Conservation (phyloP, 2,888 invertebrate species). For the Litoditis marina region DNA sequence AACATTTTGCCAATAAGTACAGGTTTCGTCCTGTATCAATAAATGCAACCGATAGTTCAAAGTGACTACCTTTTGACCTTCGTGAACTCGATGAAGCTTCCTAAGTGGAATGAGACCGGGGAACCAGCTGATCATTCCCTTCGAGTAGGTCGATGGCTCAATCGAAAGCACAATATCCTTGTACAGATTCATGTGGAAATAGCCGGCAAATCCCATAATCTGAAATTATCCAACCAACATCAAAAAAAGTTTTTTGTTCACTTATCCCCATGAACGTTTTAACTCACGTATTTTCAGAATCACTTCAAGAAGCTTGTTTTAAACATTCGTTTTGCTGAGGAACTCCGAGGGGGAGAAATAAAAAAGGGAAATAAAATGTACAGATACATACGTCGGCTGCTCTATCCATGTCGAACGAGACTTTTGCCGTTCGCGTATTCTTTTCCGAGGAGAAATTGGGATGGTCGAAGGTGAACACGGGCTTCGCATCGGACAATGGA, state of each 20-base stretch:
- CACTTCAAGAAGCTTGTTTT: too few species aligned
- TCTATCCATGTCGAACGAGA: slow-evolving; percentile 29
- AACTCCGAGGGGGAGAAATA: not conserved
- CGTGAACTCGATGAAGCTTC: slow-evolving; percentile 35
- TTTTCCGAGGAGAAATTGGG: slow-evolving; percentile 72
- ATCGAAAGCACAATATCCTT: slow-evolving; percentile 78
- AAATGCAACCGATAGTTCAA: too few species aligned
- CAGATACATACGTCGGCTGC: slow-evolving; percentile 27
- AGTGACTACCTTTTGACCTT: slow-evolving; percentile 29
- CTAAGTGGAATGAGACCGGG: slow-evolving; percentile 82
- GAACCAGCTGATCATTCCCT: slow-evolving; percentile 96
- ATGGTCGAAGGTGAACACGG: slow-evolving; percentile 82
- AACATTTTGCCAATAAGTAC: too few species aligned
- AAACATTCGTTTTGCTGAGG: not conserved
- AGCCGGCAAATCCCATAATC: slow-evolving; percentile 81
- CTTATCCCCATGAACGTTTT: too few species aligned
- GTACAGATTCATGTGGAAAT: slow-evolving; percentile 84
- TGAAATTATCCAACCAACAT: too few species aligned
- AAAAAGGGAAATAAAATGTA: not conserved
- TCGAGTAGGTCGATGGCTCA: slow-evolving; percentile 78
- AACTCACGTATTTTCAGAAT: too few species aligned
- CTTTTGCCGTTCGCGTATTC: slow-evolving; percentile 22
- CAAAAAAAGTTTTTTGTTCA: not conserved
- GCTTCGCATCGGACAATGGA: slow-evolving; percentile 61
- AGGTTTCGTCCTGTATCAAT: too few species aligned